Conservation (phyloP, 1,140 invertebrate genomes). For the Asobara japonica region DNA sequence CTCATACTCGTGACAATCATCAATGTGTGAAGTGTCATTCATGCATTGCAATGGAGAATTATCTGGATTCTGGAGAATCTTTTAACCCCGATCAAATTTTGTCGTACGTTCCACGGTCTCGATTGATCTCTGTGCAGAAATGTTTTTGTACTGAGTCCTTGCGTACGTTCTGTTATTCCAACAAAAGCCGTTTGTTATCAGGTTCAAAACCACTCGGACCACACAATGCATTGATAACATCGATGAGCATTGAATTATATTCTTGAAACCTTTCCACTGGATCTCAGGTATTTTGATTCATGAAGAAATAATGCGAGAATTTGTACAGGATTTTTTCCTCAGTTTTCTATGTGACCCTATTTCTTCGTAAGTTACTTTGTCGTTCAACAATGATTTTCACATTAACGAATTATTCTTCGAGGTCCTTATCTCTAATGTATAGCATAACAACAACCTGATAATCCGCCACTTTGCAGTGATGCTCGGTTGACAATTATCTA, state of each 20-base stretch:
- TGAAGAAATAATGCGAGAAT: too few relatives aligned
- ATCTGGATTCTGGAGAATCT: not conserved
- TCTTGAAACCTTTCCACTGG: not conserved
- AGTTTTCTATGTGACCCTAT: too few relatives aligned
- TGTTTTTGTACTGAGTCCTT: slow-evolving; percentile 8
- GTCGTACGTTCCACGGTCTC: not conserved
- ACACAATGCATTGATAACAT: not conserved
- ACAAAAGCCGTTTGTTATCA: not conserved
- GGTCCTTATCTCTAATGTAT: too few relatives aligned
- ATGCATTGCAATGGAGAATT: not conserved
- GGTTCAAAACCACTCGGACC: not conserved
- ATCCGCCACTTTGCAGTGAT: too few relatives aligned
- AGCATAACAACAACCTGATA: too few relatives aligned
- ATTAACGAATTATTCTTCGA: too few relatives aligned
- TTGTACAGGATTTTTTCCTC: too few relatives aligned
- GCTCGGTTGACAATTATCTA: too few relatives aligned
- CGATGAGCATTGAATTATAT: not conserved
- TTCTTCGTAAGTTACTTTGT: too few relatives aligned
- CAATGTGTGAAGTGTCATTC: not conserved
- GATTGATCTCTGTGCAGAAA: not conserved
- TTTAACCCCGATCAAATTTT: not conserved
- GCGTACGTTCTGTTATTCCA: not conserved
- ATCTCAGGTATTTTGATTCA: too few relatives aligned
- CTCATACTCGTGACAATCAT: not conserved
- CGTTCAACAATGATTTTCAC: too few relatives aligned